A percentile compares a stretch with the other conserved stretches of the same genome.
phyloP scores from a whole-genome alignment of 2,797 vertebrate species.

The Chloroceryle inda region DNA sequence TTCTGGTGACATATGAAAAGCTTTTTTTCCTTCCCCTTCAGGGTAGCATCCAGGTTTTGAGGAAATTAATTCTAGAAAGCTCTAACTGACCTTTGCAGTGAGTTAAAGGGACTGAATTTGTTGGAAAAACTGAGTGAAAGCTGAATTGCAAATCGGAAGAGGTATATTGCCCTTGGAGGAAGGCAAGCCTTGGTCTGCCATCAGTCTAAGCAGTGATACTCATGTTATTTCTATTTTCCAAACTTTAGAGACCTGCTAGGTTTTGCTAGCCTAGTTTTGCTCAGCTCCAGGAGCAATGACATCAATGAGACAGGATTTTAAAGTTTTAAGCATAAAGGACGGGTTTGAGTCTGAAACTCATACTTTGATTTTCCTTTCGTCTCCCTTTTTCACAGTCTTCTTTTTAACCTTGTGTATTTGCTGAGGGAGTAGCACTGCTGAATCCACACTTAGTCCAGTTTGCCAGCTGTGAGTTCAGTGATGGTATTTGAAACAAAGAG shows the following conservation, averaged over 20 bases:
- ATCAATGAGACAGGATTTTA: not conserved
- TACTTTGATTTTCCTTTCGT: not conserved
- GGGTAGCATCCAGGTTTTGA: not conserved
- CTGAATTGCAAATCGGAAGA: not conserved
- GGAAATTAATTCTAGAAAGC: not conserved
- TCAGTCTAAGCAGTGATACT: not conserved
- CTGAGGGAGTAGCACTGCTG: not conserved
- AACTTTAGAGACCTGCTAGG: not conserved
- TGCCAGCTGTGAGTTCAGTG: not conserved
- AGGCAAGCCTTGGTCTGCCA: accelerated
- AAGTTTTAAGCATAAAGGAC: not conserved
- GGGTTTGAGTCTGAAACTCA: not conserved
- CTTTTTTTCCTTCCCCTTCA: not conserved
- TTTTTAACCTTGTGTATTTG: not conserved
- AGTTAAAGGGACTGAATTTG: not conserved
- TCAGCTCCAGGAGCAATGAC: not conserved
- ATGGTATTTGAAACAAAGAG: not conserved
- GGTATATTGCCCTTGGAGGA: not conserved
- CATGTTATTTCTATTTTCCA: not conserved
- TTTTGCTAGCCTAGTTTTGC: not conserved
- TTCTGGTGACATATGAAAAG: not conserved
- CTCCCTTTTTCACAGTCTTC: not conserved
- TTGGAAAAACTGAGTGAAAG: not conserved
- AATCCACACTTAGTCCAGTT: not conserved
- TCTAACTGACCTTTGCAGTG: not conserved